Evolutionary conservation across 1,140 invertebrate species (phyloP).

Genomic region (Zelostemma sp.): DNA sequence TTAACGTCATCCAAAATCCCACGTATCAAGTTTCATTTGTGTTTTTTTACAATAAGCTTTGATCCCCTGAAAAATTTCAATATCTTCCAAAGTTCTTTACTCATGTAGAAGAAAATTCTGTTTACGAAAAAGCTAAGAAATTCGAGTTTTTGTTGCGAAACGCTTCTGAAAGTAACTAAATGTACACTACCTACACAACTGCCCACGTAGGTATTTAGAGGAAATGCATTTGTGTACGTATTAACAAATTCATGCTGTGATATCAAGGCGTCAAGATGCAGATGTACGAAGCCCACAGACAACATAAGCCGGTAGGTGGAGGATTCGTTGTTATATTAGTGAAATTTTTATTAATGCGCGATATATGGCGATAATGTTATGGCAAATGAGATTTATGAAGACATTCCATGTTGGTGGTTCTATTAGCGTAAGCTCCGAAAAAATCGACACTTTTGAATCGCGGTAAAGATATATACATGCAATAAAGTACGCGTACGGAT

Average conservation of each 20-base stretch:
- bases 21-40: too few species aligned
- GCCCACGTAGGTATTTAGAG: conserved; percentile 19
- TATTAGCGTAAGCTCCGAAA: not conserved
- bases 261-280: conserved; percentile 33
- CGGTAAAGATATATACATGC: not conserved
- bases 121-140: too few species aligned
- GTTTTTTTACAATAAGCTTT: conserved; percentile 24
- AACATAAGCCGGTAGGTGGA: conserved; percentile 32
- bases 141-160: too few species aligned
- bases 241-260: conserved; percentile 11
- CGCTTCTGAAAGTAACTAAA: too few species aligned
- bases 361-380: conserved; percentile 20
- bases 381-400: conserved; percentile 7
- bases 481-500: not conserved
- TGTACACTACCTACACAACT: conserved; percentile 7
- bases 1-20: conserved; percentile 32
- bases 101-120: conserved; percentile 31
- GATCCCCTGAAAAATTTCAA: too few species aligned
- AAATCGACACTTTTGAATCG: conserved; percentile 5
- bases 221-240: not conserved
- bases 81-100: conserved; percentile 36
- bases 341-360: conserved; percentile 35
- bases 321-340: conserved; percentile 29
- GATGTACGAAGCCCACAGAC: conserved; percentile 32
- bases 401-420: conserved; percentile 4